Evolutionary conservation across 2,797 vertebrate species (phyloP).

Genomic region (Gobio occitaniae): DNA sequence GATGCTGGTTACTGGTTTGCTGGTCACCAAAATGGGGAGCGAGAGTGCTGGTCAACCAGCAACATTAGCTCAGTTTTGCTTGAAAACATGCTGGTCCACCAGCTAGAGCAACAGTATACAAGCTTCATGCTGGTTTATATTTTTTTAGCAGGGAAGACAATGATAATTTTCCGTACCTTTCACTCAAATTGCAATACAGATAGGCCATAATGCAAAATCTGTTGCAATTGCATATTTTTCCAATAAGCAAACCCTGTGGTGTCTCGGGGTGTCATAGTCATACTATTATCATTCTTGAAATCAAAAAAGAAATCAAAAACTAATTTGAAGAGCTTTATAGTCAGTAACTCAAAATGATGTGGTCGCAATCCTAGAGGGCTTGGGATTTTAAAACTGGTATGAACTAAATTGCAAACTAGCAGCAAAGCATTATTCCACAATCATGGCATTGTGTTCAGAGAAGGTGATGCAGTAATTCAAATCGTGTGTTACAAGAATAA

Average conservation of each 20-base stretch:
- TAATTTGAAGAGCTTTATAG: not conserved
- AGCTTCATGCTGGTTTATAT: no score
- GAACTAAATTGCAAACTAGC: slow-evolving; percentile 10
- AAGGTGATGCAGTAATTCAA: slow-evolving; percentile 33
- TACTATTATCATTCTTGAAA: not conserved
- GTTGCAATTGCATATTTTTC: not conserved
- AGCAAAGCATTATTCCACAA: slow-evolving; percentile 19
- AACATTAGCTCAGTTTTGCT: not conserved
- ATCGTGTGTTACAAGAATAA: slow-evolving; percentile 1
- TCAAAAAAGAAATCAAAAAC: not conserved
- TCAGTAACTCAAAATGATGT: slow-evolving; percentile 1
- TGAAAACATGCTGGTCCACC: not conserved
- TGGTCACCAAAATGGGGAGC: not conserved
- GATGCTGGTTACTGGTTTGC: not conserved
- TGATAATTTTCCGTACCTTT: not conserved
- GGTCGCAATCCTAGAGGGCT: not conserved
- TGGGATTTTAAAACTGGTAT: not conserved
- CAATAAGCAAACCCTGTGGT: not conserved
- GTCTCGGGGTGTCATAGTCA: not conserved
- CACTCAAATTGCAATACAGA: not conserved
- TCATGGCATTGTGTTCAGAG: slow-evolving; percentile 26
- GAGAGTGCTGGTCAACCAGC: not conserved
- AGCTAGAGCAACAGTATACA: not conserved
- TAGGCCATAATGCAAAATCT: not conserved
- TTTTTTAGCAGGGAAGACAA: not conserved